Evolutionary conservation across 2,113 vertebrate species (phyloP), one percentile per base, ranked within the genome.

Genomic region (Gallinago paraguaiae): DNA sequence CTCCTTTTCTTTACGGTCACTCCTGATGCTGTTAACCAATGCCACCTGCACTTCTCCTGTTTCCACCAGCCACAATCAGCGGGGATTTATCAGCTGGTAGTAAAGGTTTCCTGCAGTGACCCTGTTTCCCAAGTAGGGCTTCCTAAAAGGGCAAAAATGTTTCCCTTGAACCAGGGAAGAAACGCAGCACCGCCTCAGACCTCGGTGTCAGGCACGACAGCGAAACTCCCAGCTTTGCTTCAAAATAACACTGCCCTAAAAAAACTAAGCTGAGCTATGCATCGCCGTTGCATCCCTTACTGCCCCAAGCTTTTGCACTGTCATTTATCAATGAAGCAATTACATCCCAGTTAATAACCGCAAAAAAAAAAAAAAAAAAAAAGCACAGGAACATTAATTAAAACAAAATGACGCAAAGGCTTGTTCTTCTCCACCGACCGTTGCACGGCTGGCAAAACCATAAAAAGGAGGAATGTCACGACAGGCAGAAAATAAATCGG

Each of bases 271-370:
- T 2, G 18, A 83, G 72, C 57, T 75, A 39, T 5, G 63, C 61
- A 76, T 89, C 31, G 16, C 72, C 33, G 15, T 37, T 31, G 70
- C 91, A 68, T 43, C 91, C 86, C 86, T 72, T 19, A 35, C 67
- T 61, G 75, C 77, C 95, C 80, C 30, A 10, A 87, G 92, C 76
- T 82, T 61, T 90, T 35, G 71, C 68, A 5, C 64, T 50, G 84
- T n/a, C 94, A 86, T 89, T 89, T 53, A 85, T 87, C 87, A 91
- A 69, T 33, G 43, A 86, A 74, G 81, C 70, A 82, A 96, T 92
- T 92, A 92, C 83, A 82, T 27, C 31, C 11, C 19, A 91, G 91
- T 92, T 92, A 90, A 95, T 88, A 93, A 95, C 74, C 20, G 2
- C 88, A 60, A 77, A 13, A 75, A 72, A 57, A 37, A 23, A 60